A percentile compares a stretch with the other conserved stretches of the same genome.
phyloP scores from a whole-genome alignment of 2,888 invertebrate species.

The Ischnus inquisitorius region DNA sequence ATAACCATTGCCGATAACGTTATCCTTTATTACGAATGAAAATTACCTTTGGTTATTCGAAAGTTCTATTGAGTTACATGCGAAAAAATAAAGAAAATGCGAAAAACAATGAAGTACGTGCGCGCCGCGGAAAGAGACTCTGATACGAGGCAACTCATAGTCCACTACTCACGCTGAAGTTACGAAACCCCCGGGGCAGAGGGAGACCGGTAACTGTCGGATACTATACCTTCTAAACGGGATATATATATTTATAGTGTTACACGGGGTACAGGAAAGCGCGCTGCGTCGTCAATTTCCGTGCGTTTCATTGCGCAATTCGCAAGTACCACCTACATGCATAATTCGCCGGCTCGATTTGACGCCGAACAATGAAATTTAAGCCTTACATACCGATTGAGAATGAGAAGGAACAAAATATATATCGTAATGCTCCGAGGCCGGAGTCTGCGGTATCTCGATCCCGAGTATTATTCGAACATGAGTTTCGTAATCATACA shows the following conservation, averaged over 20 bases:
- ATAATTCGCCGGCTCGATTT: constrained; percentile 18
- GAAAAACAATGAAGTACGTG: background rate
- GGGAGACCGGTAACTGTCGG: background rate
- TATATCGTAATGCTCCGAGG: background rate
- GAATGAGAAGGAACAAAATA: background rate
- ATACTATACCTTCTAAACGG: constrained; percentile 9
- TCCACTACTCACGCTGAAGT: constrained; percentile 43
- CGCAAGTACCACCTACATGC: constrained; percentile 20
- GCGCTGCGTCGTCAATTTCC: constrained; percentile 53
- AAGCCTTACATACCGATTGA: too few relatives aligned
- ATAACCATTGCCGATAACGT: background rate
- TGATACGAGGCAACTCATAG: constrained; percentile 43
- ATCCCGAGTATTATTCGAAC: background rate
- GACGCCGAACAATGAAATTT: background rate
- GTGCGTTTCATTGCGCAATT: constrained; percentile 55
- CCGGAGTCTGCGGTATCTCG: background rate
- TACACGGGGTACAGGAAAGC: constrained; percentile 51
- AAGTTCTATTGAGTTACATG: background rate
- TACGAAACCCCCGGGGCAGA: constrained; percentile 54
- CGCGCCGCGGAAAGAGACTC: background rate
- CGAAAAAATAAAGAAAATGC: background rate
- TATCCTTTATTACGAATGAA: background rate
- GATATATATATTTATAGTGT: constrained; percentile 17
- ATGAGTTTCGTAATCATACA: background rate
- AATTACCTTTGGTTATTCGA: background rate